phyloP scores from a whole-genome alignment of 2,888 invertebrate species.

The Macaria notata region DNA sequence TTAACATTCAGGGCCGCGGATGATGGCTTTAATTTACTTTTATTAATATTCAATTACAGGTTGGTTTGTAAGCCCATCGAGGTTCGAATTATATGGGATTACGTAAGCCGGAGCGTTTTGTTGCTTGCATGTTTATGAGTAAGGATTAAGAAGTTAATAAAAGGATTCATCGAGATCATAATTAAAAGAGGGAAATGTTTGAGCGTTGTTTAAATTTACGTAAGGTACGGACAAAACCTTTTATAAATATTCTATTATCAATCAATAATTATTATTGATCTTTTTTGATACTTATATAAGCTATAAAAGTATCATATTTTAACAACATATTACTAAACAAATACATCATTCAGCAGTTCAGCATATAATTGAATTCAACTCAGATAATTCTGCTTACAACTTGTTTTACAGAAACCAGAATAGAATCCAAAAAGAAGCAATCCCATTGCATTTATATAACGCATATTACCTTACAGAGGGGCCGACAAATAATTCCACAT shows the following conservation, averaged over 20 bases:
- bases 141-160: constrained; percentile 36
- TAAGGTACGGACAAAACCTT: too few species aligned
- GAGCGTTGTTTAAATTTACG: too few species aligned
- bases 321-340: too few species aligned
- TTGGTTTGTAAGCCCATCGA: constrained; percentile 44
- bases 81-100: constrained; percentile 38
- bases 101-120: constrained; percentile 26
- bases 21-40: constrained; percentile 65
- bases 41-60: constrained; percentile 61
- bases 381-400: too few species aligned
- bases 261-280: too few species aligned
- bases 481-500: constrained; percentile 24
- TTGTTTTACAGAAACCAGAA: not conserved
- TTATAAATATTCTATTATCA: too few species aligned
- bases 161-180: constrained; percentile 33
- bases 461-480: constrained; percentile 8
- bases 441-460: constrained; percentile 2
- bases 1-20: constrained; percentile 67
- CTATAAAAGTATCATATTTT: too few species aligned
- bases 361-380: too few species aligned
- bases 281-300: too few species aligned
- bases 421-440: not conserved
- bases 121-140: constrained; percentile 34
- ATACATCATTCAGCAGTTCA: too few species aligned
- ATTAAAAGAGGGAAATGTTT: constrained; percentile 10